These are phyloP conservation scores for Dolichomitus sp. DNA, from an alignment of 2,888 invertebrate species.

Conservation along the genomic window DNA sequence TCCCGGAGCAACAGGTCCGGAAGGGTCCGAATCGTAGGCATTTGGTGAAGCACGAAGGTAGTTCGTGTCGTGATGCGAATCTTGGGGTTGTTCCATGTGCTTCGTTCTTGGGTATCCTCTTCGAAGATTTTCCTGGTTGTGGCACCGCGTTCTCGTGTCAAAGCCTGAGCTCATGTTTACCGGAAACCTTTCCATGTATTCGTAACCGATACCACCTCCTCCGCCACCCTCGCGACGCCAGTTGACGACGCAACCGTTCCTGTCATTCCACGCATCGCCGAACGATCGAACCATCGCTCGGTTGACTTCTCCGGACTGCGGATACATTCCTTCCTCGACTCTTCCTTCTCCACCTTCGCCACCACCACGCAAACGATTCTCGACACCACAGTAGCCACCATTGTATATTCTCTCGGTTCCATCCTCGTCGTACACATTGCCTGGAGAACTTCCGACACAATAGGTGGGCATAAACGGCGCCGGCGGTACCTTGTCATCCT, in stretches of 20 bases:
- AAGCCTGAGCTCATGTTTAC: slow-evolving; percentile 11
- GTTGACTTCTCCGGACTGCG: slow-evolving; percentile 40
- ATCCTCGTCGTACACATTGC: slow-evolving; percentile 26
- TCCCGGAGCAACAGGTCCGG: slow-evolving; percentile 25
- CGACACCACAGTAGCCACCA: slow-evolving; percentile 27
- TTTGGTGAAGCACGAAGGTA: not conserved
- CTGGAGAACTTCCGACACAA: slow-evolving; percentile 65
- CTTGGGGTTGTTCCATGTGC: slow-evolving; percentile 12
- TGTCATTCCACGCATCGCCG: slow-evolving; percentile 49
- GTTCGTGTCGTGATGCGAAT: slow-evolving; percentile 48
- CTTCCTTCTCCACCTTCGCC: slow-evolving; percentile 60
- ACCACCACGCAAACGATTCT: slow-evolving; percentile 75
- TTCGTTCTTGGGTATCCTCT: slow-evolving; percentile 2
- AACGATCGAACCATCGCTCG: slow-evolving; percentile 36
- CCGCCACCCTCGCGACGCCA: slow-evolving; percentile 71
- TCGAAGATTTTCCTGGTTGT: slow-evolving; percentile 20
- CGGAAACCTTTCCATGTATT: slow-evolving; percentile 47
- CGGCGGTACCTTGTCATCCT: slow-evolving; percentile 63
- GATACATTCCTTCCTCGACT: slow-evolving; percentile 62
- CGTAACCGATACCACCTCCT: slow-evolving; percentile 34
- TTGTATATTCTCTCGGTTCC: slow-evolving; percentile 32
- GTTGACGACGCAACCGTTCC: slow-evolving; percentile 32
- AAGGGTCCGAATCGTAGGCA: not conserved
- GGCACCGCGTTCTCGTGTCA: slow-evolving; percentile 4
- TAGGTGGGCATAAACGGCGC: slow-evolving; percentile 66